Conservation (phyloP, 35 echinoderm and acorn worm genomes). For the Stichopus chloronotus region DNA sequence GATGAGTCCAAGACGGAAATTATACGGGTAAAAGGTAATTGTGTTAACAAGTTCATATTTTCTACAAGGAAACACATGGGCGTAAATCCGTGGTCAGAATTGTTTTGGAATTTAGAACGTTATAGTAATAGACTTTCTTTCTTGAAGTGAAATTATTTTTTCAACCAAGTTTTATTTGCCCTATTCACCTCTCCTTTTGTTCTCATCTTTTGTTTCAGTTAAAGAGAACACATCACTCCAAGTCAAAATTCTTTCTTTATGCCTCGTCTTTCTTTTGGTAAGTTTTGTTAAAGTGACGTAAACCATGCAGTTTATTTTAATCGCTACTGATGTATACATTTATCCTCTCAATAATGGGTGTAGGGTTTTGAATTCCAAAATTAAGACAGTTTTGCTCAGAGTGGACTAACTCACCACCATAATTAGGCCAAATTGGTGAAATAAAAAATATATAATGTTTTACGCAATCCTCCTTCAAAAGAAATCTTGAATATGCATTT, state of each 20-base stretch:
- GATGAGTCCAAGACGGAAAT: neutral
- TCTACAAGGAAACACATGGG: neutral
- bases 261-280: constrained; percentile 3
- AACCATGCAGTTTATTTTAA: no score
- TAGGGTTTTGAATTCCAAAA: no score
- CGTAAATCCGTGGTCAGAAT: neutral
- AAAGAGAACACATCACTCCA: neutral
- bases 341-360: no score
- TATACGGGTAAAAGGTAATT: neutral
- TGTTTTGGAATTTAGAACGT: no score
- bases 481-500: neutral
- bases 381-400: no score
- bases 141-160: neutral
- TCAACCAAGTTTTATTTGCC: neutral
- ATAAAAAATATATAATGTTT: no score
- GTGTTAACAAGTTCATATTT: neutral
- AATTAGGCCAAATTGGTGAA: no score
- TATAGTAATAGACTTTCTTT: neutral
- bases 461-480: no score
- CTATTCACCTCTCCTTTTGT: neutral
- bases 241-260: neutral
- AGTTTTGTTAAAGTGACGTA: neutral
- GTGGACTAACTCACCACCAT: no score
- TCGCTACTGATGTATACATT: no score
- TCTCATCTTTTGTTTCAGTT: neutral